phyloP scores from a whole-genome alignment of 2,797 vertebrate genomes.

The Channa striata region DNA sequence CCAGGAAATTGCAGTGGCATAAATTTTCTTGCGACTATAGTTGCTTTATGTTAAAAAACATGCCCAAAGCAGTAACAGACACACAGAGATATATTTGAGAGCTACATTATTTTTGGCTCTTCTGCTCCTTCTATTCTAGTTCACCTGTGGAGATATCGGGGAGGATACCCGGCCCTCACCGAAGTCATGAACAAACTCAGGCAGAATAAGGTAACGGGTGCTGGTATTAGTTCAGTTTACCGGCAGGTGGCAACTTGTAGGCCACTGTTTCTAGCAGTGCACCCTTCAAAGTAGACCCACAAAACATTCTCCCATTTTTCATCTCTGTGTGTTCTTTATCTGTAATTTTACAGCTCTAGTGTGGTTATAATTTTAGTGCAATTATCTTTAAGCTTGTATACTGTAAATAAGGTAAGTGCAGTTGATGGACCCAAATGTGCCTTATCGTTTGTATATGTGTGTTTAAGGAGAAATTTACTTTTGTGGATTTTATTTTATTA shows the following conservation, averaged over 20 bases:
- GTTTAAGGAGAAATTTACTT: background rate
- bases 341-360: conserved; percentile 21
- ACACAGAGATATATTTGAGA: conserved; percentile 20
- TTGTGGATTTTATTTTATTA: background rate
- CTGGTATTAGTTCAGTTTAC: conserved; percentile 42
- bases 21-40: no score
- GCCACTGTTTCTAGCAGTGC: conserved; percentile 19
- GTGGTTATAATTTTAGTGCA: conserved; percentile 1
- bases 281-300: conserved; percentile 27
- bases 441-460: background rate
- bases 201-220: conserved; percentile 90
- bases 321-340: conserved; percentile 12
- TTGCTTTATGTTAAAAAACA: conserved; percentile 9
- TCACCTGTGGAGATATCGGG: conserved; percentile 97
- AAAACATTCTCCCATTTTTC: conserved; percentile 5
- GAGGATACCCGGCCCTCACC: conserved; percentile 97
- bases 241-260: conserved; percentile 7
- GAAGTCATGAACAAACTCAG: conserved; percentile 98
- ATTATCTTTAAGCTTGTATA: background rate
- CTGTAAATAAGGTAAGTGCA: conserved; percentile 11
- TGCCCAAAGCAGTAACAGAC: conserved; percentile 1
- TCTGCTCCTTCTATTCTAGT: conserved; percentile 85
- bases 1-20: no score
- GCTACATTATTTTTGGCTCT: conserved; percentile 59
- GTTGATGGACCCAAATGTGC: background rate